Percentiles rank a stretch among this genome's conserved stretches.
Conservation (phyloP, 2,888 invertebrate species). For the Caenorhabditis sp. region DNA sequence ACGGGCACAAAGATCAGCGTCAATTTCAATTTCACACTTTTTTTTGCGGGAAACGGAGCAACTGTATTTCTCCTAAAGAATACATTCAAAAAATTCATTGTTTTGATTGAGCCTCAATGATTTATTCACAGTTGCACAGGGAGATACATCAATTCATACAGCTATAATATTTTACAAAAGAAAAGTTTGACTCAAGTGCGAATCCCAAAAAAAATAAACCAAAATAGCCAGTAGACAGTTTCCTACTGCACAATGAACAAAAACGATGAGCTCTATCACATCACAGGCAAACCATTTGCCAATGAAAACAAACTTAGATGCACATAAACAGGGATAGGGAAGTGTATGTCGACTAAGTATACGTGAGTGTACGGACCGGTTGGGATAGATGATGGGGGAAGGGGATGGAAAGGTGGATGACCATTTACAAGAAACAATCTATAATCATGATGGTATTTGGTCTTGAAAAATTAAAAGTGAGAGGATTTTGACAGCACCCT, state of each 20-base stretch:
- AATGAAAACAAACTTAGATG: conserved; percentile 10
- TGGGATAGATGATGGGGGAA: conserved; percentile 25
- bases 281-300: conserved; percentile 41
- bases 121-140: not conserved
- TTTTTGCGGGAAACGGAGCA: no score
- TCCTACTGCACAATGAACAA: not conserved
- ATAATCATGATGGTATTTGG: not conserved
- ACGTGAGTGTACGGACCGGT: conserved; percentile 36
- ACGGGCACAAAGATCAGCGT: no score
- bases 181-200: not conserved
- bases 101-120: not conserved
- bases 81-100: no score
- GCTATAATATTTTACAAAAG: conserved; percentile 6
- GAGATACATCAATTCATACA: conserved; percentile 8
- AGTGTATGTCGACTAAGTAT: conserved; percentile 1
- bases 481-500: not conserved
- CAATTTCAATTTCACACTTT: no score
- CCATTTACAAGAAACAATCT: not conserved
- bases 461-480: not conserved
- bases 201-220: conserved; percentile 3
- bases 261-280: conserved; percentile 15
- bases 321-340: conserved; percentile 17
- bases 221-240: not conserved
- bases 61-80: no score
- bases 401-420: not conserved